Base-by-base conservation (phyloP, 2,888 invertebrate species). In the Oligia latruncula region DNA sequence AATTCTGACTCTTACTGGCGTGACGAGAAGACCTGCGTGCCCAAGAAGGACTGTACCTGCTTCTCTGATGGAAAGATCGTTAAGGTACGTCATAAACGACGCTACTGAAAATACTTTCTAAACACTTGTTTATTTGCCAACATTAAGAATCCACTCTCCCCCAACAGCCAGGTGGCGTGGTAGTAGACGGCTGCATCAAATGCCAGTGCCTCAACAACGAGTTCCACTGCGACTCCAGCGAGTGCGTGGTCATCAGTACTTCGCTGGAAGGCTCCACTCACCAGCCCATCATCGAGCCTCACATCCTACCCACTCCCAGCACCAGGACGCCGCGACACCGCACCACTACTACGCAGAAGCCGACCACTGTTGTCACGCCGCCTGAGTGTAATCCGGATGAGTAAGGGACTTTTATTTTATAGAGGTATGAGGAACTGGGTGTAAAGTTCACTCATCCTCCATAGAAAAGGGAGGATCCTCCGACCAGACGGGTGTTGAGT, bases 171-270 rank as follows among this genome's bases (percentile, higher is more conserved):
- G 98, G 98, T 35, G 97, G 97, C 74, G 97, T 98, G 0, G 93
- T 97, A 4, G 90, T 94, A 23, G 97, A 97, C 1, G 97, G 97
- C 0, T 98, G 98, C 90, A 97, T 97, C 89, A 97, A 97, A 23
- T 99, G 99, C 90, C 98, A 98, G 89, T 99, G 99, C 90, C 95
- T 98, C 13, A 97, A 98, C 91, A 98, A 99, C 94, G 97, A 97
- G 43, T 97, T 98, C 81, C 97, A 97, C 70, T 99, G 99, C 91
- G 98, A 98, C 91, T 94, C 97, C 52, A 95, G 92, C 40, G 93
- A 94, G 3, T 98, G 98, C 86, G 88, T 93, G 13, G 83, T 90
- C n/a, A 83, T 92, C n/a, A 64, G 74, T 9, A 83, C 90, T 2
- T 91, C 92, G 0, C 40, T 74, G 0, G 77, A 84, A 0, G 93